A percentile compares a stretch with the other conserved stretches of the same genome.
These are phyloP conservation scores for Papilio machaon DNA, from an alignment of 1,140 invertebrate genomes.

Conservation along the genomic window DNA sequence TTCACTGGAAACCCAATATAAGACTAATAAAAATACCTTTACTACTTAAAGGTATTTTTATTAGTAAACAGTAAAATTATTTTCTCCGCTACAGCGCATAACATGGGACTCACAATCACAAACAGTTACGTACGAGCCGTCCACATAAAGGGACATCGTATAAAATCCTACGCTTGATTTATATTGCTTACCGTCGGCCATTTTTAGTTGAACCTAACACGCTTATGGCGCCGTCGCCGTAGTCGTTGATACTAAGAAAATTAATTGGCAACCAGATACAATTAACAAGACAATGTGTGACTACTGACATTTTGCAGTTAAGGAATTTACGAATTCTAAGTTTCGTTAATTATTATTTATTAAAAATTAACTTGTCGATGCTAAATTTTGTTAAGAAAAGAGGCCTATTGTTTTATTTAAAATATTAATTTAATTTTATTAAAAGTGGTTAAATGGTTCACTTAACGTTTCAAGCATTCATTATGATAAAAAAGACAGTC, in stretches of 20 bases:
- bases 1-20: too few species aligned
- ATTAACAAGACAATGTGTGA: not conserved
- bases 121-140: constrained; percentile 28
- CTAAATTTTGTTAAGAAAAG: not conserved
- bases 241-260: constrained; percentile 26
- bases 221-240: constrained; percentile 11
- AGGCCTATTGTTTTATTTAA: not conserved
- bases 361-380: not conserved
- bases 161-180: constrained; percentile 36
- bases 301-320: not conserved
- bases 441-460: not conserved
- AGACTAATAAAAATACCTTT: too few species aligned
- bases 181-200: constrained; percentile 24
- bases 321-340: not conserved
- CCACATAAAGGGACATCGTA: constrained; percentile 34
- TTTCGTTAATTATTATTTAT: not conserved
- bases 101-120: not conserved
- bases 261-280: constrained; percentile 33
- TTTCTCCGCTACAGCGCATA: not conserved
- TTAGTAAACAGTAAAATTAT: too few species aligned
- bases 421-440: not conserved
- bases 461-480: not conserved
- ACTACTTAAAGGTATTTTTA: too few species aligned
- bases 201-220: constrained; percentile 33
- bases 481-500: not conserved